Percentiles rank a stretch among this genome's conserved stretches.
Evolutionary conservation across 2,113 vertebrate genomes (phyloP).

Genomic region (Probosciger aterrimus): DNA sequence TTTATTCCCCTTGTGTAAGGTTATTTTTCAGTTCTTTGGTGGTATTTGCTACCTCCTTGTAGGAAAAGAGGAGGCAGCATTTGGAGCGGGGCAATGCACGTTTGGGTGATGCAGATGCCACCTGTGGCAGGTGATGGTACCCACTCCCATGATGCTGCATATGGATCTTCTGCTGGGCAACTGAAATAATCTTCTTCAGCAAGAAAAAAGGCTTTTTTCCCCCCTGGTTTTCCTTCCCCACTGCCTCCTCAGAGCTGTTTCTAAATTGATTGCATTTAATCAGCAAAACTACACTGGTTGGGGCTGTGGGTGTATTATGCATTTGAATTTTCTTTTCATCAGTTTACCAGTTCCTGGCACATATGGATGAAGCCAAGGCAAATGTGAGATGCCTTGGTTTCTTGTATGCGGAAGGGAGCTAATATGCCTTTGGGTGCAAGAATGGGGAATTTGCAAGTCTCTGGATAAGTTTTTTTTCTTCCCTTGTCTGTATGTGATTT

Average conservation of each 20-base stretch:
- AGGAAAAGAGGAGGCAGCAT: not conserved
- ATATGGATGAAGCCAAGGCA: not conserved
- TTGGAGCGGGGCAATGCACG: rapidly evolving
- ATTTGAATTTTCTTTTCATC: not conserved
- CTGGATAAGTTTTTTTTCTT: not conserved
- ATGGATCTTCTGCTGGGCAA: not conserved
- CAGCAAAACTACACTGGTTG: not conserved
- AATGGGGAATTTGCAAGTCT: not conserved
- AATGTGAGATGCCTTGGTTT: not conserved
- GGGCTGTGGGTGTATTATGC: not conserved
- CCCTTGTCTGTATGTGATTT: not conserved
- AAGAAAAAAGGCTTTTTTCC: not conserved
- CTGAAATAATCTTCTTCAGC: not conserved
- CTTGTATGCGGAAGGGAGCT: not conserved
- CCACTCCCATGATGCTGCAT: not conserved
- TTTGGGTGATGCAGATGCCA: not conserved
- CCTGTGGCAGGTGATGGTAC: not conserved
- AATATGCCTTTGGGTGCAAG: not conserved
- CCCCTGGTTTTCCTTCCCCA: not conserved
- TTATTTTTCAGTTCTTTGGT: not conserved
- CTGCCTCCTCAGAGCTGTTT: not conserved
- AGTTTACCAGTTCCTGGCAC: not conserved
- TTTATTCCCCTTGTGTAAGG: not conserved
- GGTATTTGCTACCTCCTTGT: not conserved
- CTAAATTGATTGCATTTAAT: not conserved